phyloP scores from a whole-genome alignment of 2,113 vertebrate genomes.

The Rhinopithecus roxellana region DNA sequence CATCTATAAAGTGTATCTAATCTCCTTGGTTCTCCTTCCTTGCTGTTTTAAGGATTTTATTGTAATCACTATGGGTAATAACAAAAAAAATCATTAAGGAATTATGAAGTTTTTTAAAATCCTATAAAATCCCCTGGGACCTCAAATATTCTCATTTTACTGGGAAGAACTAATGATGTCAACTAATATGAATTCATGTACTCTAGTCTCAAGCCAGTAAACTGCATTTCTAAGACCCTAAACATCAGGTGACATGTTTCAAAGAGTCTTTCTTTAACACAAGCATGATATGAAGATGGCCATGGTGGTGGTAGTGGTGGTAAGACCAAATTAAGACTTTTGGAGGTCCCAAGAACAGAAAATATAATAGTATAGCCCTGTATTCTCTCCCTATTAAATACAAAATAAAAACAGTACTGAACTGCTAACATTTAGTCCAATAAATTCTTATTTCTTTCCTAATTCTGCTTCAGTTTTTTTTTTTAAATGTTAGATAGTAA shows the following conservation, averaged over 20 bases:
- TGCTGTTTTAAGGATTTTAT: neutral
- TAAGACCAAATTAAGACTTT: neutral
- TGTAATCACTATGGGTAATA: neutral
- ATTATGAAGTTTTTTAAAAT: neutral
- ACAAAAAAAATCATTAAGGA: neutral
- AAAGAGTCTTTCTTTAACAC: neutral
- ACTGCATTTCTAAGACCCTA: conserved; percentile 5
- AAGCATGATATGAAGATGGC: neutral
- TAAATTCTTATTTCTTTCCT: neutral
- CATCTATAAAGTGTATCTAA: neutral
- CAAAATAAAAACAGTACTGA: neutral
- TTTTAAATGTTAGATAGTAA: neutral
- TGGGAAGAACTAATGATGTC: neutral
- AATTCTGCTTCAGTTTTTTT: neutral
- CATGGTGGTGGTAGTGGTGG: neutral
- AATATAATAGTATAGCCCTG: neutral
- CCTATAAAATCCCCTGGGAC: neutral
- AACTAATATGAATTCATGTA: neutral
- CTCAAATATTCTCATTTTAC: conserved; percentile 32
- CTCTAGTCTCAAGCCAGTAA: conserved; percentile 35
- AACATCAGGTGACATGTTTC: neutral
- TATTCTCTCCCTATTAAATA: neutral
- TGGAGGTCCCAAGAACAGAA: neutral
- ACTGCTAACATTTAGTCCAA: neutral
- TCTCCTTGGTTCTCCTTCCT: neutral